Base-by-base conservation (phyloP, 2,888 invertebrate genomes). In the Perithous albicinctus region DNA sequence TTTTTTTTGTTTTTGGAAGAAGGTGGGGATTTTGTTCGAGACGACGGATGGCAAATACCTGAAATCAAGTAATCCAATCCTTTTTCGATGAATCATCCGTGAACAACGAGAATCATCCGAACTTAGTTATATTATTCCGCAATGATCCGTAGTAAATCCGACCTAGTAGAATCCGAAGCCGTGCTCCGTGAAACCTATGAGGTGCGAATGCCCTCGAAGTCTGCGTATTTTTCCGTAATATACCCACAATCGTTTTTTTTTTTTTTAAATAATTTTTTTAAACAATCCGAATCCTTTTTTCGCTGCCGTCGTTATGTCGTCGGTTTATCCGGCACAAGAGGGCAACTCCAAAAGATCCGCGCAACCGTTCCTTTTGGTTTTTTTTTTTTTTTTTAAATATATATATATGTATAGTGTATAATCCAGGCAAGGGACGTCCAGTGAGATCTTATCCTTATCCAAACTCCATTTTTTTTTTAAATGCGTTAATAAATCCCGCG, bases 291-390 rank as follows among this genome's bases (percentile, higher is more conserved):
- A 66, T 59, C 51, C 75, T 56, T 73, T 56, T 67, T 32, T 76
- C 67, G 38, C 67, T 69, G 61, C 67, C 35, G 76, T 41, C 59
- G 63, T 59, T 78, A 61, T 64, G 61, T 76, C 66, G 72, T 72
- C 35, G 35, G 18, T 32, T 43, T 18, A 59, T 59, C 74, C 81
- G 46, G 32, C 61, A 77, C 66, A 72, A 67, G 29, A 61, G 26
- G 29, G 23, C 29, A 54, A 54, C 38, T 75, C 74, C 76, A 51
- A 76, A 80, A 72, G 32, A 70, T 82, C 32, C 69, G 56, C 78
- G 70, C 63, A 56, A 63, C 85, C 85, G 85, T 86, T 85, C 82
- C 84, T 78, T 84, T 77, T 85, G 59, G 59, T 86, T 87, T 8
- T 61, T n/a, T n/a, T n/a, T n/a, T n/a, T n/a, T n/a, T n/a, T n/a